Evolutionary conservation across 2,797 vertebrate species (phyloP).

Genomic region (Crenuchus spilurus): DNA sequence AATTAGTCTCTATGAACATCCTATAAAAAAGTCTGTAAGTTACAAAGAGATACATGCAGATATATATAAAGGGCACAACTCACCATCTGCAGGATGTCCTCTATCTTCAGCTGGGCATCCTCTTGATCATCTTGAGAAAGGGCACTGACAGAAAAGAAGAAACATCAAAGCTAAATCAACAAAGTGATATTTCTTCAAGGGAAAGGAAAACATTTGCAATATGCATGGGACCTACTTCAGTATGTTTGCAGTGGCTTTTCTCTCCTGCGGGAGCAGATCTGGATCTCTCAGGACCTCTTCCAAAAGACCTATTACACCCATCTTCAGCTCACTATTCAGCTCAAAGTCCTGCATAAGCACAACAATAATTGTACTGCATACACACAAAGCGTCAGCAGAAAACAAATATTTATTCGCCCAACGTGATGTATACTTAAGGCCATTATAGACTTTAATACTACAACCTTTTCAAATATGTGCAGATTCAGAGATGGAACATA

Average conservation of each 20-base stretch:
- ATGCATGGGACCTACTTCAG: conserved; percentile 76
- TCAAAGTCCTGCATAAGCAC: conserved; percentile 87
- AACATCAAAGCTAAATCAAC: not conserved
- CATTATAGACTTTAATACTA: no score
- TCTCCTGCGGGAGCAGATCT: conserved; percentile 95
- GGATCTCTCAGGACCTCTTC: conserved; percentile 95
- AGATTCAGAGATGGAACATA: no score
- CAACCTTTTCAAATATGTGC: no score
- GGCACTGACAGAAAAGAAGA: conserved; percentile 73
- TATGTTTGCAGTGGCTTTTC: conserved; percentile 95
- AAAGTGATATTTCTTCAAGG: not conserved
- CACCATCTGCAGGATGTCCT: conserved; percentile 92
- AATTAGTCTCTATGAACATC: not conserved
- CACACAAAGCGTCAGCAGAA: no score
- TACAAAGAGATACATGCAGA: not conserved
- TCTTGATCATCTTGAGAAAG: conserved; percentile 96
- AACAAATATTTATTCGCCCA: no score
- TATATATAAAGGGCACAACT: conserved; percentile 57
- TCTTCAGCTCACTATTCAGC: conserved; percentile 90
- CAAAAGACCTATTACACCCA: conserved; percentile 89
- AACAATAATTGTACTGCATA: not conserved
- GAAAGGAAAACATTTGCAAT: not conserved
- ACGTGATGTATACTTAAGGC: no score
- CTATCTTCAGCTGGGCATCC: conserved; percentile 89
- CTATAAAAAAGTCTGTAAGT: not conserved